Conservation (phyloP, 2,888 invertebrate genomes). For the Petrophora chlorosata region DNA sequence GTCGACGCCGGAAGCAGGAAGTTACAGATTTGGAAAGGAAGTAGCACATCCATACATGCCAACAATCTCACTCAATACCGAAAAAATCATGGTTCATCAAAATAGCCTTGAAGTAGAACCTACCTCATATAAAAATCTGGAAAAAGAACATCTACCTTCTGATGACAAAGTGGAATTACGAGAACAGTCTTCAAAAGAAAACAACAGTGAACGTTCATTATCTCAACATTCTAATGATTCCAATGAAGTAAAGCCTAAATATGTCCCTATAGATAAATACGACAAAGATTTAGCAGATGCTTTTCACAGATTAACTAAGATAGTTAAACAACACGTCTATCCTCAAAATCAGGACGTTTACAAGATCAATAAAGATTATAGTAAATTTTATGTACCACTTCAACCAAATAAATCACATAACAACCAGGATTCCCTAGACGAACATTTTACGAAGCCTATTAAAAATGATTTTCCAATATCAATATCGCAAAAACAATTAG, state of each 20-base stretch:
- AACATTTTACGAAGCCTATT: conserved; percentile 6
- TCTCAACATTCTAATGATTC: conserved; percentile 3
- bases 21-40: conserved; percentile 58
- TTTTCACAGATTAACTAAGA: conserved; percentile 53
- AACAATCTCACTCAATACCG: conserved; percentile 10
- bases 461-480: not conserved
- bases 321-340: conserved; percentile 53
- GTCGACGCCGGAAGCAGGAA: conserved; percentile 59
- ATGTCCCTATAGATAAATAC: conserved; percentile 14
- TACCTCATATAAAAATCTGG: conserved; percentile 4
- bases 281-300: conserved; percentile 45
- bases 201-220: not conserved
- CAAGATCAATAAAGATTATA: conserved; percentile 44
- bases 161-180: conserved; percentile 1
- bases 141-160: not conserved
- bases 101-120: conserved; percentile 13
- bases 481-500: conserved; percentile 4
- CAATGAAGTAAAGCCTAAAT: conserved; percentile 8
- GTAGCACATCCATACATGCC: conserved; percentile 46
- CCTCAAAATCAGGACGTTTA: conserved; percentile 48
- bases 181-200: conserved; percentile 5
- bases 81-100: conserved; percentile 26
- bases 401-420: conserved; percentile 4
- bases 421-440: conserved; percentile 4
- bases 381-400: conserved; percentile 37